Evolutionary conservation across 2,797 vertebrate genomes (phyloP), one percentile per base, ranked within the genome.

Genomic region (Smutsia temminckii): DNA sequence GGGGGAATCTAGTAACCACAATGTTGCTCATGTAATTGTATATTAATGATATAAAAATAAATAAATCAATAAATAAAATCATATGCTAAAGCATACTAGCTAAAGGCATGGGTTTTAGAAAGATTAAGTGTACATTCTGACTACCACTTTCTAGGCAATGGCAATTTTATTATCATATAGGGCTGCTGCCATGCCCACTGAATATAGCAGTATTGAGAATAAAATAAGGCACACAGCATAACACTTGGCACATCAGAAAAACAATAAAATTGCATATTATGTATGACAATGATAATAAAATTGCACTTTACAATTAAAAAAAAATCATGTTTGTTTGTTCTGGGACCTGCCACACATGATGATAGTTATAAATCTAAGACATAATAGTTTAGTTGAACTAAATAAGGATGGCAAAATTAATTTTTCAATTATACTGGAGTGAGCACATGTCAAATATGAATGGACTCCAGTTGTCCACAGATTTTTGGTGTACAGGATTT

Each of bases 231-330:
- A 90, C 17, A 81, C 0, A 66, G 40, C 21, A 79, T 6, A 88
- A 32, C 11, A 21, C 23, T 49, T 72, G 51, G 32, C 5, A 51
- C 32, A 27, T 27, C 83, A 68, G 64, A 55, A 91, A 95, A 81
- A 89, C 49, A 87, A 87, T 37, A 86, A 72, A 71, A 91, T 40
- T 71, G 34, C 53, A 34, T 16, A 89, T 86, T 93, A 66, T 40
- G 53, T 57, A 53, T 77, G 34, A 88, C 27, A 80, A 88, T 34
- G 25, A 90, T 34, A 66, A 78, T 49, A 77, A 91, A 94, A 72
- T 29, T 61, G 5, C 9, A 74, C 34, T 81, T 88, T 18, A 63
- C 37, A 63, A 40, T 40, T 1, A 40, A 40, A 40, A 40, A 40
- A 40, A 40, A 40, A 40, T 40, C 40, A 40, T 40, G 40, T 46